phyloP scores from a whole-genome alignment of 2,113 vertebrate genomes.

The Dromiciops gliroides region DNA sequence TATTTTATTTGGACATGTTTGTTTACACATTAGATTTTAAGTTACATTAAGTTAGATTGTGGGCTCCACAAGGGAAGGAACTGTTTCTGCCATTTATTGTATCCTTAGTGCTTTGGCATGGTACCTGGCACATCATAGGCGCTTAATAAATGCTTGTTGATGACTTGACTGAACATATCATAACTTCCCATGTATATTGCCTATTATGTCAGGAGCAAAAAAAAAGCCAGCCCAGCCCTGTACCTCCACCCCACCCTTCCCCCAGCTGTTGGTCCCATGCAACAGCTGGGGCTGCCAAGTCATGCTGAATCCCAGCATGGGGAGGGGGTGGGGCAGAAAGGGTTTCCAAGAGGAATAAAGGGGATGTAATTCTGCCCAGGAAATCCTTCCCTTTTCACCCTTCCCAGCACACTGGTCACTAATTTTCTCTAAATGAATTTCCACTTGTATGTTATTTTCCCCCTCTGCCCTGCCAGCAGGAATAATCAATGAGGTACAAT shows the following conservation, averaged over 20 bases:
- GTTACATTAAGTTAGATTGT: background rate
- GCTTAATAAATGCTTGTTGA: background rate
- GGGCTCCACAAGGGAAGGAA: background rate
- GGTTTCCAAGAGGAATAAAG: background rate
- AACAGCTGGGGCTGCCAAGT: background rate
- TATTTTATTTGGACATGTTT: background rate
- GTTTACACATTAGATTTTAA: background rate
- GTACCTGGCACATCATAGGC: background rate
- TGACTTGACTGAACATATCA: background rate
- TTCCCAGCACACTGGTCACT: background rate
- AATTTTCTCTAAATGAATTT: slow-evolving; percentile 12
- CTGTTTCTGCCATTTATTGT: background rate
- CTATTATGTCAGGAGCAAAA: background rate
- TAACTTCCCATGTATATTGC: background rate
- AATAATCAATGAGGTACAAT: background rate
- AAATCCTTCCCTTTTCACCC: background rate
- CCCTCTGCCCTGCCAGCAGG: background rate
- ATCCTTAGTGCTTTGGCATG: background rate
- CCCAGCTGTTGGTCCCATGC: background rate
- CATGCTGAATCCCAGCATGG: background rate
- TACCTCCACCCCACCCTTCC: background rate
- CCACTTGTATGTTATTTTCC: background rate
- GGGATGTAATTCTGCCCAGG: background rate
- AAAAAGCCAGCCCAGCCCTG: background rate
- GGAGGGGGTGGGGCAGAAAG: too few species aligned